Base-by-base conservation (phyloP, 2,113 vertebrate species). In the Nothoprocta pentlandii region DNA sequence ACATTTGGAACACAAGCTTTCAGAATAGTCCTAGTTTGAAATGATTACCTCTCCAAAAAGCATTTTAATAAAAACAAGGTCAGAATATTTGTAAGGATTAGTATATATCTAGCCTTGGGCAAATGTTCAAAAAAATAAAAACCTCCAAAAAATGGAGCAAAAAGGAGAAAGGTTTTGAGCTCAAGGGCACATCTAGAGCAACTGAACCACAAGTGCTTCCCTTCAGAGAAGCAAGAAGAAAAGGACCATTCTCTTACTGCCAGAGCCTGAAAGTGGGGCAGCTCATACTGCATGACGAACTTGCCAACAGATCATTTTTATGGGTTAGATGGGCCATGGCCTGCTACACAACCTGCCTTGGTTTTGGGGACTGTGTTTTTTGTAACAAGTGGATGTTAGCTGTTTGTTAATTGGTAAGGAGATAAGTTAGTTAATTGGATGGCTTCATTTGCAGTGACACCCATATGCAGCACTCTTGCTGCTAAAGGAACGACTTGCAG, bases 1-100 rank as follows among this genome's bases (percentile, higher is more conserved):
- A 62, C 30, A 59, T 87, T 69, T 79, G 63, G 86, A 87, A 73
- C 10, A 71, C 4, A 44, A 53, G 30, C 44, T 86, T 92, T 95
- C 47, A 92, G 92, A 95, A 82, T 22, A 0, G 1, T 88, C 49
- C 19, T 82, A 67, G 46, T 70, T 83, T 83, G 69, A 92, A 90
- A 84, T 79, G 8, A 76, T 42, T 92, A 68, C 34, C 22, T 86
- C 41, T 87, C 12, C 42, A 66, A 66, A 85, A 85, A 71, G 2
- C 12, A 49, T 83, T 88, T 88, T 64, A 88, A 86, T 81, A 66
- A 84, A 96, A 91, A n/a, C 16, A 79, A 81, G 53, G 39, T 86
- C 2, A 7, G 46, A 83, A 32, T 30, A 5, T 59, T 83, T 93
- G 28, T 68, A 79, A 74, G 77, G 56, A 80, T 87, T 81, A 78